These are phyloP conservation scores for Nyctalus aviator DNA, from an alignment of 2,797 vertebrate species.

Conservation along the genomic window DNA sequence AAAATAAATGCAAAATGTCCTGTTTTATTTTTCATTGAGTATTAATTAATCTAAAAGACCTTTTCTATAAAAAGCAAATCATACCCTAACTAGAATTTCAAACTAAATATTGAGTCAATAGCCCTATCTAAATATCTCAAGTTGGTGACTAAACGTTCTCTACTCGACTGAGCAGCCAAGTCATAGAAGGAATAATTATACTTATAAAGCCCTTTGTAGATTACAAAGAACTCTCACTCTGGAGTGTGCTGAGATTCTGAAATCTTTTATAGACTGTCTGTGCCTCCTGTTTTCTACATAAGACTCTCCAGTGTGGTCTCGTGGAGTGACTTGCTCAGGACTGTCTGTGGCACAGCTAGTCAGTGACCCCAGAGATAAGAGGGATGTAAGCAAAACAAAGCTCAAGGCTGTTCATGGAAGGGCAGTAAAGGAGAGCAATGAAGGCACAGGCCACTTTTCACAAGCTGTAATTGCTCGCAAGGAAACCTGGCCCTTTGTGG, in stretches of 20 bases:
- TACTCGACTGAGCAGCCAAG: background rate
- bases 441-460: background rate
- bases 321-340: background rate
- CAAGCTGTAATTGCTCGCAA: background rate
- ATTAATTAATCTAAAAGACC: background rate
- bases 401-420: background rate
- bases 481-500: background rate
- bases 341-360: background rate
- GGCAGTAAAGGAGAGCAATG: background rate
- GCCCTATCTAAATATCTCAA: background rate
- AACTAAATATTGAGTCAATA: background rate
- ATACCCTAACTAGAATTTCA: constrained; percentile 24
- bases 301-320: background rate
- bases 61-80: background rate
- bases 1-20: constrained; percentile 38
- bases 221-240: background rate
- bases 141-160: background rate
- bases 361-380: background rate
- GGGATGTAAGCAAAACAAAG: background rate
- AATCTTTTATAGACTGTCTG: background rate
- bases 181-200: background rate
- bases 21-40: constrained; percentile 20
- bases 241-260: background rate
- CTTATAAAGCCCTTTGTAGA: background rate
- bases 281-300: background rate